Conservation (phyloP, 2,888 invertebrate species). For the Polylopha cassiicola region DNA sequence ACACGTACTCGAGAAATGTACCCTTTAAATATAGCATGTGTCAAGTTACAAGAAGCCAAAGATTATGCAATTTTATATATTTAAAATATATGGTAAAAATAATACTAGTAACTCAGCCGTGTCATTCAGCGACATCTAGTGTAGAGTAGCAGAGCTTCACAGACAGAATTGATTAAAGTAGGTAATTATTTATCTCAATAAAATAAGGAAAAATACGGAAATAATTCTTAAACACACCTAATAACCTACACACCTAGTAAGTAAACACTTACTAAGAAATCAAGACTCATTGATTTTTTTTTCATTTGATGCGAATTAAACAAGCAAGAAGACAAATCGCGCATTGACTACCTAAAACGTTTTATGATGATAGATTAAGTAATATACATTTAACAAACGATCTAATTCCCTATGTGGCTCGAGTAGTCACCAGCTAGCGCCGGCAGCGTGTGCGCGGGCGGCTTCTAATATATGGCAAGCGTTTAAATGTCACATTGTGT, state of each 20-base stretch:
- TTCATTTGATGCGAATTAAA: slow-evolving; percentile 1
- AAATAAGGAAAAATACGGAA: too few species aligned
- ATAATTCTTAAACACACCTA: too few species aligned
- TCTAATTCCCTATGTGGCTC: slow-evolving; percentile 9
- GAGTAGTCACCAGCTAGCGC: slow-evolving; percentile 13
- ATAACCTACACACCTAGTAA: too few species aligned
- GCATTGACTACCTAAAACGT: slow-evolving; percentile 7
- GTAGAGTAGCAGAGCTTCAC: slow-evolving; percentile 1
- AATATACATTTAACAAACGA: slow-evolving; percentile 15
- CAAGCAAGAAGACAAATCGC: slow-evolving; percentile 4
- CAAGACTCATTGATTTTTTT: too few species aligned
- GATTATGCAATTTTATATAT: slow-evolving; percentile 8
- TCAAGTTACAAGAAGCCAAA: slow-evolving; percentile 5
- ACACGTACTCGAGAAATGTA: slow-evolving; percentile 30
- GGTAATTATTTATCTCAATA: too few species aligned
- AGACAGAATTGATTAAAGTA: background rate
- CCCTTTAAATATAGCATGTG: slow-evolving; percentile 14
- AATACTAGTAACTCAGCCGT: background rate
- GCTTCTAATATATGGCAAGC: slow-evolving; percentile 44
- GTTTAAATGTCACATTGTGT: slow-evolving; percentile 61
- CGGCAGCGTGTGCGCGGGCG: slow-evolving; percentile 45
- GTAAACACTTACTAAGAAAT: too few species aligned
- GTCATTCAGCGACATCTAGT: slow-evolving; percentile 3
- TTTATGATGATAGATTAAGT: slow-evolving; percentile 14
- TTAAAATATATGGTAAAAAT: background rate